A percentile compares a stretch with the other conserved stretches of the same genome.
Evolutionary conservation across 2,113 vertebrate species (phyloP).

Genomic region (Abramis brama): DNA sequence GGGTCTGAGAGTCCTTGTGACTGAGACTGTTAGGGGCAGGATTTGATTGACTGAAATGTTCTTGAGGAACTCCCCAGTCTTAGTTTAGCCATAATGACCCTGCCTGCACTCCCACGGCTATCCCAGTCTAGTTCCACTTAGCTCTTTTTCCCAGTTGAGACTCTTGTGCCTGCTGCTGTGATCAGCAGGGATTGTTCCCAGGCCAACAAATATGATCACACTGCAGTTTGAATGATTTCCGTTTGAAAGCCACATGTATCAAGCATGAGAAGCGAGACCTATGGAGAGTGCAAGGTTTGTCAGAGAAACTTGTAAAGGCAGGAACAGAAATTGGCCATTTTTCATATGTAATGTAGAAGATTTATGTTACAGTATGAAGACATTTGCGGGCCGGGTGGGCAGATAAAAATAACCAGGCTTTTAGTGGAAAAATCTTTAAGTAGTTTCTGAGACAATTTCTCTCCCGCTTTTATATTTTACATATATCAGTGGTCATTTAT

Average conservation of each 20-base stretch:
- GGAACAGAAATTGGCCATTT: background rate
- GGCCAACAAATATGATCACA: constrained; percentile 16
- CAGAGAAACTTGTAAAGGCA: background rate
- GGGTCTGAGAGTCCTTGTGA: background rate
- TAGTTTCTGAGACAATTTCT: constrained; percentile 3
- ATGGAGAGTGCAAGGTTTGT: background rate
- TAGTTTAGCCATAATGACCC: background rate
- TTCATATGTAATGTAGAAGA: background rate
- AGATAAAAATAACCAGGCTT: constrained; percentile 12
- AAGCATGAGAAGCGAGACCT: constrained; percentile 24
- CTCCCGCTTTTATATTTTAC: background rate
- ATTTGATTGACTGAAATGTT: background rate
- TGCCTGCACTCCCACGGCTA: background rate
- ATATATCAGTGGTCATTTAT: background rate
- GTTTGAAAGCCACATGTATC: constrained; percentile 57
- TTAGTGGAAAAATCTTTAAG: constrained; percentile 3
- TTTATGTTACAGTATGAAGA: constrained; percentile 16
- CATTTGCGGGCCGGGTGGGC: background rate
- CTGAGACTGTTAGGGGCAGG: background rate
- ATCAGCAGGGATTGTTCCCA: background rate
- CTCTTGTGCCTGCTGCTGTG: background rate
- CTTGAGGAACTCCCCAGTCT: constrained; percentile 4
- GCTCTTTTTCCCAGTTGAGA: constrained; percentile 6
- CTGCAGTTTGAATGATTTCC: constrained; percentile 46
- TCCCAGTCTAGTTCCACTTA: constrained; percentile 12